Percentiles rank a stretch among this genome's conserved stretches.
Evolutionary conservation across 1,140 invertebrate species (phyloP).

Genomic region (Panulirus ornatus): DNA sequence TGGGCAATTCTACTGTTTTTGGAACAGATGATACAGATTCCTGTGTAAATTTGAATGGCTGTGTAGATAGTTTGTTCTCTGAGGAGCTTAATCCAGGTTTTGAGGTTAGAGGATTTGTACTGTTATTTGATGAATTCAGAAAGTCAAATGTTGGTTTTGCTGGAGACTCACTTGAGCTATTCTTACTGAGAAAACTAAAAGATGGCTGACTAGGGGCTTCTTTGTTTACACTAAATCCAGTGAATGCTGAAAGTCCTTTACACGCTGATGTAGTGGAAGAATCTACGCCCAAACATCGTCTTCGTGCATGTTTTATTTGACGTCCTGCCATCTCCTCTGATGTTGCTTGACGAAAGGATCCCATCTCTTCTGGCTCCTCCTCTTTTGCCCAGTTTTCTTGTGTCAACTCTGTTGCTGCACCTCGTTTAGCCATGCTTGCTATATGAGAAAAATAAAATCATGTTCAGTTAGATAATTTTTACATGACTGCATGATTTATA

Average conservation of each 20-base stretch:
- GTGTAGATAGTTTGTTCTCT: constrained; percentile 4
- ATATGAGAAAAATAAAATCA: background rate
- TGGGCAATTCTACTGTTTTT: constrained; percentile 31
- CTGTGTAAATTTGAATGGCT: constrained; percentile 31
- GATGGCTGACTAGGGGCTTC: constrained; percentile 42
- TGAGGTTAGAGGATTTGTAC: constrained; percentile 7
- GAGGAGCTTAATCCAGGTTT: background rate
- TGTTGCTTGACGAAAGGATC: constrained; percentile 85
- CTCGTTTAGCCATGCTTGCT: constrained; percentile 86
- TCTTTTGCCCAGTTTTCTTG: constrained; percentile 95
- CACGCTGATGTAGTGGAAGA: constrained; percentile 23
- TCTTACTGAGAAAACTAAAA: constrained; percentile 64
- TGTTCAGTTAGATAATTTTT: background rate
- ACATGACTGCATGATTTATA: too few relatives aligned
- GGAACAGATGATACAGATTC: constrained; percentile 15
- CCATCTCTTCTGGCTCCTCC: constrained; percentile 88
- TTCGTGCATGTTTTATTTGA: constrained; percentile 87
- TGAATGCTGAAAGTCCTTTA: constrained; percentile 64
- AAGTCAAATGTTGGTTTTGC: constrained; percentile 54
- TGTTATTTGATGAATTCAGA: background rate
- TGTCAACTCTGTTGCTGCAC: constrained; percentile 87
- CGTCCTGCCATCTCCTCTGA: constrained; percentile 86
- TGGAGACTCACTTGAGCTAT: constrained; percentile 19
- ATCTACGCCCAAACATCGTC: constrained; percentile 79
- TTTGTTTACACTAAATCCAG: constrained; percentile 50